Evolutionary conservation across 2,888 invertebrate species (phyloP).

Genomic region (Aphidius colemani): DNA sequence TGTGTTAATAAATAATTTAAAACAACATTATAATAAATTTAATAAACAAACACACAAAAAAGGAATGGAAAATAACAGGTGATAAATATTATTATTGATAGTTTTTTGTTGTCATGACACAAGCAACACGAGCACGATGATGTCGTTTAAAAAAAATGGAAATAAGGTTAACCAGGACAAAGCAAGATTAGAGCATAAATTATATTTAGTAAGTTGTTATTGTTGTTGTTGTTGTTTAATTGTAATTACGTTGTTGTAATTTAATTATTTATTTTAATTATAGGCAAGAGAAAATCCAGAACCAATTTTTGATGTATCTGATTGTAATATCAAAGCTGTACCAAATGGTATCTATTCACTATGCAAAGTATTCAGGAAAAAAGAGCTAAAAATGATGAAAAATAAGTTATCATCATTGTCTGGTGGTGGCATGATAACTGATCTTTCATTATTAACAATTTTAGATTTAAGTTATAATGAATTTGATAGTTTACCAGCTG

Average conservation of each 20-base stretch:
- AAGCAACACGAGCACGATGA: conserved; percentile 44
- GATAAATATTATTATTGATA: conserved; percentile 20
- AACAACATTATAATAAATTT: too few species aligned
- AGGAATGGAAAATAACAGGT: background rate
- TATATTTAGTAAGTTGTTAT: conserved; percentile 63
- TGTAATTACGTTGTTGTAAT: background rate
- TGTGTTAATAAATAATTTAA: too few species aligned
- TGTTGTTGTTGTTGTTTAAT: background rate
- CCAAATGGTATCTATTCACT: conserved; percentile 80
- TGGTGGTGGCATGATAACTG: conserved; percentile 74
- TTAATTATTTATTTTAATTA: conserved; percentile 34
- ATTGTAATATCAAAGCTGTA: conserved; percentile 74
- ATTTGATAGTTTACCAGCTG: conserved; percentile 68
- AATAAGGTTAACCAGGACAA: conserved; percentile 63
- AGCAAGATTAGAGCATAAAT: conserved; percentile 66
- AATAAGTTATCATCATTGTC: conserved; percentile 73
- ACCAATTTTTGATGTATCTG: conserved; percentile 78
- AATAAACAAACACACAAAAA: too few species aligned
- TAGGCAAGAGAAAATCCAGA: conserved; percentile 81
- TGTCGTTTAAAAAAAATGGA: conserved; percentile 52
- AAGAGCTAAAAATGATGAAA: conserved; percentile 68
- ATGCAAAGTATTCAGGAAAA: conserved; percentile 82
- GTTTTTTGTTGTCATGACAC: conserved; percentile 45
- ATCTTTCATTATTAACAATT: conserved; percentile 70
- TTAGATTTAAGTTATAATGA: conserved; percentile 72